A percentile compares a stretch with the other conserved stretches of the same genome.
Evolutionary conservation across 2,113 vertebrate genomes (phyloP).

Genomic region (Eulacestoma nigropectus): DNA sequence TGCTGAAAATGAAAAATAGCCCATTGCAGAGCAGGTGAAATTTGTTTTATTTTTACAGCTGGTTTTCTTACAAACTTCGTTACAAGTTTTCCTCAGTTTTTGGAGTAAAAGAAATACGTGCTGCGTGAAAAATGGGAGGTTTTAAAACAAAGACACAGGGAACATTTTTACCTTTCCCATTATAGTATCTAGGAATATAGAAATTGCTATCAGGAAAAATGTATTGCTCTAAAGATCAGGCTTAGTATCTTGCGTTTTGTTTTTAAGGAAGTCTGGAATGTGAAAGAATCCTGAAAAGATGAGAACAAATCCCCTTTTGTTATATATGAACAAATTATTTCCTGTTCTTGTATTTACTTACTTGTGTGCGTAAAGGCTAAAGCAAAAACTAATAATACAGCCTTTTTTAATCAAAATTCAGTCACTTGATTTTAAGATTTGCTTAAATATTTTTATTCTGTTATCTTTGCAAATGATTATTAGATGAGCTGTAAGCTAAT

Average conservation of each 20-base stretch:
- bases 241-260: background rate
- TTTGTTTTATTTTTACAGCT: conserved; percentile 44
- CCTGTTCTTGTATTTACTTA: background rate
- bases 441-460: background rate
- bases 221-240: background rate
- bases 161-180: background rate
- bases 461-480: background rate
- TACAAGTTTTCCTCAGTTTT: background rate
- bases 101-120: background rate
- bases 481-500: background rate
- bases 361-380: background rate
- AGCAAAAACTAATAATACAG: background rate
- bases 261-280: background rate
- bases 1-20: conserved; percentile 36
- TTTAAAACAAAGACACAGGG: background rate
- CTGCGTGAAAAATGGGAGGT: background rate
- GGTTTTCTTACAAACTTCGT: background rate
- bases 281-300: background rate
- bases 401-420: background rate
- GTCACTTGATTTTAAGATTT: background rate
- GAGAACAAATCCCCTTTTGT: background rate
- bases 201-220: background rate
- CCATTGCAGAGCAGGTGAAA: background rate
- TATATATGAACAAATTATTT: background rate
- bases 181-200: background rate